Evolutionary conservation across 2,888 invertebrate species (phyloP).

Genomic region (Allygus modestus): DNA sequence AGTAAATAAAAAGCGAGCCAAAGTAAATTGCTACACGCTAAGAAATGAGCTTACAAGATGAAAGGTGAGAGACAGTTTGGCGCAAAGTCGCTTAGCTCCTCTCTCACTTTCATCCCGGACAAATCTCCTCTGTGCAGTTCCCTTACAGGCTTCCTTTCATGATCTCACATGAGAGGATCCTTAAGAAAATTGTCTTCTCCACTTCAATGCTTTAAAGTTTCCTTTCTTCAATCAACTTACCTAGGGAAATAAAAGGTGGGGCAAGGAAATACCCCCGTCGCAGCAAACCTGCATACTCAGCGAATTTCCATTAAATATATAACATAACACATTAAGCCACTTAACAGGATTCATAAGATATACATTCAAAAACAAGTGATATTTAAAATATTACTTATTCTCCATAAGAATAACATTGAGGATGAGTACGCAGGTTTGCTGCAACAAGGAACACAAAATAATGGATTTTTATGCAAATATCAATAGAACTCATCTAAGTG

Average conservation of each 20-base stretch:
- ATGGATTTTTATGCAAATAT: too few species aligned
- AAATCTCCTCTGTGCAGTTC: slow-evolving; percentile 11
- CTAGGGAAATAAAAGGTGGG: not conserved
- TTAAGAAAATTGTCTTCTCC: slow-evolving; percentile 22
- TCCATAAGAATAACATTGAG: too few species aligned
- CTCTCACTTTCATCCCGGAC: slow-evolving; percentile 38
- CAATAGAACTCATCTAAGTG: too few species aligned
- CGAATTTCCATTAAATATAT: too few species aligned
- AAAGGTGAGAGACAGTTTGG: slow-evolving; percentile 42
- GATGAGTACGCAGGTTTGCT: too few species aligned
- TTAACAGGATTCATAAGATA: too few species aligned
- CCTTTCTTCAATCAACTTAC: not conserved
- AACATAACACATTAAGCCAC: too few species aligned
- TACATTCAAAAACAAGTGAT: too few species aligned
- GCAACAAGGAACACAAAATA: too few species aligned
- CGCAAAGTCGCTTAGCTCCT: slow-evolving; percentile 33
- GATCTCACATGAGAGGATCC: slow-evolving; percentile 13
- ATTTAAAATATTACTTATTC: too few species aligned
- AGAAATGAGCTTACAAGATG: slow-evolving; percentile 41
- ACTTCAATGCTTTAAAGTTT: not conserved
- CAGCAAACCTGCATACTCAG: too few species aligned
- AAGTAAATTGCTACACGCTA: slow-evolving; percentile 27
- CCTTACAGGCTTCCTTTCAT: slow-evolving; percentile 22
- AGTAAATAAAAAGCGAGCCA: not conserved
- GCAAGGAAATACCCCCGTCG: too few species aligned